A percentile compares a stretch with the other conserved stretches of the same genome.
These are phyloP conservation scores for Dasysyrphus tricinctus DNA, from an alignment of 2,888 invertebrate genomes.

Conservation along the genomic window DNA sequence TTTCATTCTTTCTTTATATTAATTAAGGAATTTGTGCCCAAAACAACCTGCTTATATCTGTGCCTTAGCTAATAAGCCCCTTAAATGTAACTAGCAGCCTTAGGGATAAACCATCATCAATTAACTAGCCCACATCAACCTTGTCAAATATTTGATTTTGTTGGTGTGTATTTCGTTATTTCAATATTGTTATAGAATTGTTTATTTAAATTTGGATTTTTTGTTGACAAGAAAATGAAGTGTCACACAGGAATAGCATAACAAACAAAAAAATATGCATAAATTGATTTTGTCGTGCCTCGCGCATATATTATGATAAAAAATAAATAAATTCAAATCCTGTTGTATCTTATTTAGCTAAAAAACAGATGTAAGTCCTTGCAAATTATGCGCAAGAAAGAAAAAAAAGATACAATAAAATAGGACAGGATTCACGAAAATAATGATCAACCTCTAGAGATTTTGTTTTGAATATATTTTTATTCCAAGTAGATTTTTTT, in stretches of 20 bases:
- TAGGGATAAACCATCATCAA: slow-evolving; percentile 21
- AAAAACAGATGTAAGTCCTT: not conserved
- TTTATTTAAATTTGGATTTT: slow-evolving; percentile 33
- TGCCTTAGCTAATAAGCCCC: not conserved
- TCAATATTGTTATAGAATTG: not conserved
- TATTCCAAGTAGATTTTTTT: not conserved
- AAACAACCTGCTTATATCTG: not conserved
- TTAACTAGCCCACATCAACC: slow-evolving; percentile 12
- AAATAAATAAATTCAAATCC: slow-evolving; percentile 19
- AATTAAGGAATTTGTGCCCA: not conserved
- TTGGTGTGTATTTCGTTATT: slow-evolving; percentile 4
- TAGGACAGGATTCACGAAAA: not conserved
- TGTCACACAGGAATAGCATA: slow-evolving; percentile 13
- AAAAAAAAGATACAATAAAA: not conserved
- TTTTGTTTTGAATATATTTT: not conserved
- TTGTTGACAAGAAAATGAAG: slow-evolving; percentile 46
- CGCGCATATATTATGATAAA: slow-evolving; percentile 20
- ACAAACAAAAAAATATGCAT: slow-evolving; percentile 24
- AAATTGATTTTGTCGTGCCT: slow-evolving; percentile 42
- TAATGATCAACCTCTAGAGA: not conserved
- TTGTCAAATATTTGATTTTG: slow-evolving; percentile 31
- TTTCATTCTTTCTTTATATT: too few species aligned
- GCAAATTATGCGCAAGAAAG: not conserved
- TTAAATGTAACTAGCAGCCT: not conserved
- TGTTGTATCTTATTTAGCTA: slow-evolving; percentile 48